A percentile compares a stretch with the other conserved stretches of the same genome.
These are phyloP conservation scores for Antechinus flavipes DNA, from an alignment of 2,113 vertebrate species.

Conservation along the genomic window DNA sequence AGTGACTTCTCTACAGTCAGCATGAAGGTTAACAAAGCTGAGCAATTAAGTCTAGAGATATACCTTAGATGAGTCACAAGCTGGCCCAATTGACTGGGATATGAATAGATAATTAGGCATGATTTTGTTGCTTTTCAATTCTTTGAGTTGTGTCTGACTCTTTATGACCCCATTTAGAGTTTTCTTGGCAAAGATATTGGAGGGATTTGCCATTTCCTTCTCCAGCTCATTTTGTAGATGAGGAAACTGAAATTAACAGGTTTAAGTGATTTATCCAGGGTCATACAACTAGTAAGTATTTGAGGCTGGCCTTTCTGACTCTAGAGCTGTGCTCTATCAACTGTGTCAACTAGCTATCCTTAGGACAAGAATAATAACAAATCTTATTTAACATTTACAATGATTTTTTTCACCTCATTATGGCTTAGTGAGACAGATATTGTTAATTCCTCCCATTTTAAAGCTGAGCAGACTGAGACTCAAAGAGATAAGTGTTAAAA, in stretches of 20 bases:
- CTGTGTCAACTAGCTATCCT: neutral
- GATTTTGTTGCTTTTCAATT: neutral
- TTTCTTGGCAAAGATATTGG: neutral
- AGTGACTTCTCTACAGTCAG: neutral
- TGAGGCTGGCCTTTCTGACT: too few relatives aligned
- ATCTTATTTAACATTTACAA: neutral
- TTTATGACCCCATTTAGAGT: neutral
- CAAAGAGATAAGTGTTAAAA: neutral
- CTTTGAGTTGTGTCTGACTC: neutral
- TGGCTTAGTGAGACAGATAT: neutral
- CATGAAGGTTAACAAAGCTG: neutral
- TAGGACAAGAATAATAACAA: neutral
- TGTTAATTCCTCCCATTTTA: neutral
- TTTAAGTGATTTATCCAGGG: neutral
- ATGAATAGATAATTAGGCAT: neutral
- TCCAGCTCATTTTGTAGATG: neutral
- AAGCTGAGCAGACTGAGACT: neutral
- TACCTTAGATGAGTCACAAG: neutral
- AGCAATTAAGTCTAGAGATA: neutral
- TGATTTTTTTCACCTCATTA: too few relatives aligned
- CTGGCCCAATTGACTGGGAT: neutral
- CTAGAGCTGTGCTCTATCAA: too few relatives aligned
- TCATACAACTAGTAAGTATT: neutral
- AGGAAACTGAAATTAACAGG: neutral
- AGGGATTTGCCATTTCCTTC: neutral